Conservation (phyloP, 2,888 invertebrate genomes). For the Drosophila nr. perissopoda region DNA sequence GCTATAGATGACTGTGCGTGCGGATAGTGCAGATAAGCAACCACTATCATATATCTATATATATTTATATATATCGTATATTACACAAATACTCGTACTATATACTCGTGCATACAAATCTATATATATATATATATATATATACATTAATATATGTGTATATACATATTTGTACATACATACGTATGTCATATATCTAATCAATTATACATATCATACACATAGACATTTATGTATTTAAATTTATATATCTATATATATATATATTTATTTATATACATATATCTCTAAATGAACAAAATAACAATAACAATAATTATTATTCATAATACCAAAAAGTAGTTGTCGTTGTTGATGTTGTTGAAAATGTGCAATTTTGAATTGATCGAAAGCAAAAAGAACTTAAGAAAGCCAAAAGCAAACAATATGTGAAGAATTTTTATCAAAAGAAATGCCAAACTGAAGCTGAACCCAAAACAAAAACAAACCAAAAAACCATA, state of each 20-base stretch:
- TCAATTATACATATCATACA: slow-evolving; percentile 24
- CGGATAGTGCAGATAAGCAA: slow-evolving; percentile 25
- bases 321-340: slow-evolving; percentile 80
- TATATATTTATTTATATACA: slow-evolving; percentile 26
- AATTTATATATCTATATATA: slow-evolving; percentile 27
- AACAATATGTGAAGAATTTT: slow-evolving; percentile 59
- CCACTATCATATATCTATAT: slow-evolving; percentile 36
- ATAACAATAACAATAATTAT: slow-evolving; percentile 71
- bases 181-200: slow-evolving; percentile 29
- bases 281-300: slow-evolving; percentile 57
- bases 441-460: slow-evolving; percentile 63
- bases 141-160: slow-evolving; percentile 38
- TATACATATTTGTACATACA: slow-evolving; percentile 37
- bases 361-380: slow-evolving; percentile 84
- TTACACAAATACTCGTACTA: slow-evolving; percentile 39
- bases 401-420: slow-evolving; percentile 39
- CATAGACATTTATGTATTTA: slow-evolving; percentile 13
- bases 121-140: slow-evolving; percentile 38
- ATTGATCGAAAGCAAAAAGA: slow-evolving; percentile 73
- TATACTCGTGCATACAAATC: slow-evolving; percentile 44
- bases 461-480: slow-evolving; percentile 59
- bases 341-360: slow-evolving; percentile 85
- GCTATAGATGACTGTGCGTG: slow-evolving; percentile 50
- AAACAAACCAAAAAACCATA: slow-evolving; percentile 28
- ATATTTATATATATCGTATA: slow-evolving; percentile 21